phyloP scores from a whole-genome alignment of 2,113 vertebrate genomes.

The Pandion haliaetus region DNA sequence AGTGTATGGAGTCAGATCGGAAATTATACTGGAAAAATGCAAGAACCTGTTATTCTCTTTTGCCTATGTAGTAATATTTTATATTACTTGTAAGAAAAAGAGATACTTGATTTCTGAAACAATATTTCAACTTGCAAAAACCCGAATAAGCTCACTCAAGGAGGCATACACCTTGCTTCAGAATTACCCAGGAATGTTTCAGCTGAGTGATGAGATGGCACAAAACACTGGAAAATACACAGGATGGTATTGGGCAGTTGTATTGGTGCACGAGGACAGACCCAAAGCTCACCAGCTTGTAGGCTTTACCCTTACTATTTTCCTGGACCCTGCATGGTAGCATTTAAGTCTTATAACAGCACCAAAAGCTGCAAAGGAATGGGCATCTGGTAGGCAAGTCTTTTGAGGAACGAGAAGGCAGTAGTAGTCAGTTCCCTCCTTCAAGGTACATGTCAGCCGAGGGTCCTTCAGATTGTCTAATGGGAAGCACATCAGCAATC shows the following conservation, averaged over 20 bases:
- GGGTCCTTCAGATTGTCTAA: neutral
- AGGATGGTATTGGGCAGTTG: neutral
- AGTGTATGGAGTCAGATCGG: neutral
- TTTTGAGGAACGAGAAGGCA: rapidly evolving
- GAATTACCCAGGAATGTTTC: neutral
- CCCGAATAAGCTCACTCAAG: neutral
- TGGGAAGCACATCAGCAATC: neutral
- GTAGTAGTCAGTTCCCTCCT: neutral
- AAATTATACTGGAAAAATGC: neutral
- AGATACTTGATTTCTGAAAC: neutral
- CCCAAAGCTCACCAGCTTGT: neutral
- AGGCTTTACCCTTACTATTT: neutral
- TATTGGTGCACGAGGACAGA: neutral
- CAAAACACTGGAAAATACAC: neutral
- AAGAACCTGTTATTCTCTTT: neutral
- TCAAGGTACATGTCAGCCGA: neutral
- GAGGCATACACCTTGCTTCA: neutral
- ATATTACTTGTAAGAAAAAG: neutral
- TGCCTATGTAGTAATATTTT: neutral
- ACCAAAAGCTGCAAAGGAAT: neutral
- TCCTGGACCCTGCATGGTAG: neutral
- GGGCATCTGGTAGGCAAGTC: neutral
- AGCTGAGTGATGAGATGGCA: neutral
- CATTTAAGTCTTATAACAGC: neutral
- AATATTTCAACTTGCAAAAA: neutral